phyloP scores from a whole-genome alignment of 2,113 vertebrate genomes.

The Chaenocephalus aceratus region DNA sequence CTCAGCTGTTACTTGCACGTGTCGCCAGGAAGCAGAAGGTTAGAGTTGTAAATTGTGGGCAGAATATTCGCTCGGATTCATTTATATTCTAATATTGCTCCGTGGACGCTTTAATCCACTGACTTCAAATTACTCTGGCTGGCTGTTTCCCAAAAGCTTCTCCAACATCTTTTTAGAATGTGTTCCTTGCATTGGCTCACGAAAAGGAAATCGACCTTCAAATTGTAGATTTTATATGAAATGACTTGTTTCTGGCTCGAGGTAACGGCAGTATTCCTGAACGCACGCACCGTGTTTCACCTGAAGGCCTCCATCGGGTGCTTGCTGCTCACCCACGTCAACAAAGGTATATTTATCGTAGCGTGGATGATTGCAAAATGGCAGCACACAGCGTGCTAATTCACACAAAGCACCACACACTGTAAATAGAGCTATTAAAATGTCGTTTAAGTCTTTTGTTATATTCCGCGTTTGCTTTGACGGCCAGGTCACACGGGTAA shows the following conservation, averaged over 20 bases:
- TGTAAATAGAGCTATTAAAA: background rate
- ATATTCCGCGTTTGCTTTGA: background rate
- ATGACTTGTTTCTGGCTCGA: too few relatives aligned
- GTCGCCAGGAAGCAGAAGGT: constrained; percentile 3
- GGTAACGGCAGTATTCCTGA: too few relatives aligned
- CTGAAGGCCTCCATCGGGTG: background rate
- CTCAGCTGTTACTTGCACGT: constrained; percentile 12
- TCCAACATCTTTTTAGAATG: background rate
- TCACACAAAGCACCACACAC: background rate
- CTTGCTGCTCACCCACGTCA: constrained; percentile 4
- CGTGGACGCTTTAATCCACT: background rate
- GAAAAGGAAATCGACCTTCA: background rate
- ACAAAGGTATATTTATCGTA: background rate
- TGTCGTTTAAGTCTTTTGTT: background rate
- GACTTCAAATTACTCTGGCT: background rate
- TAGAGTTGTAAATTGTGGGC: background rate
- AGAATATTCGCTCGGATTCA: background rate
- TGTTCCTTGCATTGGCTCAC: background rate
- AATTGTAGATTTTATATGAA: background rate
- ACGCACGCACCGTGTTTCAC: background rate
- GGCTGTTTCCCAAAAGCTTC: background rate
- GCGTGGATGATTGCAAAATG: background rate
- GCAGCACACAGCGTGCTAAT: background rate
- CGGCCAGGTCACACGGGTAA: background rate
- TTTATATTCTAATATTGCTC: background rate